These are phyloP conservation scores for Elaphurus davidianus DNA, from an alignment of 2,113 vertebrate species.

Conservation along the genomic window DNA sequence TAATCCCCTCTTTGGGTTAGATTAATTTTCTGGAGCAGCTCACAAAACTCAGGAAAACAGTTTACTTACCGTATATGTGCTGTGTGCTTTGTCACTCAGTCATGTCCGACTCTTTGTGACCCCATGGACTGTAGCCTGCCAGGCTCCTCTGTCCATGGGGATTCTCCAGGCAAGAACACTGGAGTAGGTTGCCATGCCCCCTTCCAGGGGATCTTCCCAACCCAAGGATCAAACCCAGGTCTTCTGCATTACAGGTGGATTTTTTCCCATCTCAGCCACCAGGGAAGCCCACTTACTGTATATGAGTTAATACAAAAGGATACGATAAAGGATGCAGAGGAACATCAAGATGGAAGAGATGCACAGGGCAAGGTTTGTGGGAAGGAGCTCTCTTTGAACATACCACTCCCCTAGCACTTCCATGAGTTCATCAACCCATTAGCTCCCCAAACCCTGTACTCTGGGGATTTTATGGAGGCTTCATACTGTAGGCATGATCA, in stretches of 20 bases:
- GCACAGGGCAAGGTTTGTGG: not conserved
- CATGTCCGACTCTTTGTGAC: not conserved
- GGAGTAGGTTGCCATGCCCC: not conserved
- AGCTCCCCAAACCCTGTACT: not conserved
- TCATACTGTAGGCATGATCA: not conserved
- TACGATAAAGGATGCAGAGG: not conserved
- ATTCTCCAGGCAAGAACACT: not conserved
- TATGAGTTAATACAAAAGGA: not conserved
- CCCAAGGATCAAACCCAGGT: not conserved
- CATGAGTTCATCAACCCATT: not conserved
- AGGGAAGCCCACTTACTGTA: not conserved
- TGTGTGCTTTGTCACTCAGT: not conserved
- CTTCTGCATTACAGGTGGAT: not conserved
- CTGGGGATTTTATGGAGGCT: not conserved
- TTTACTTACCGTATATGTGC: not conserved
- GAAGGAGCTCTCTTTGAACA: not conserved
- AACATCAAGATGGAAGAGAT: not conserved
- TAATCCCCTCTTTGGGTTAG: not conserved
- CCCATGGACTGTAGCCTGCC: fast-evolving
- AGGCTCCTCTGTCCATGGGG: not conserved
- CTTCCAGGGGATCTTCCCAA: not conserved
- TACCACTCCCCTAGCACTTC: not conserved
- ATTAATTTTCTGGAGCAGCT: not conserved
- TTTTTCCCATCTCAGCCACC: not conserved
- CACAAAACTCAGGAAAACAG: not conserved